Evolutionary conservation across 2,888 invertebrate species (phyloP), one percentile per base, ranked within the genome.

Genomic region (Tortrix viridana): DNA sequence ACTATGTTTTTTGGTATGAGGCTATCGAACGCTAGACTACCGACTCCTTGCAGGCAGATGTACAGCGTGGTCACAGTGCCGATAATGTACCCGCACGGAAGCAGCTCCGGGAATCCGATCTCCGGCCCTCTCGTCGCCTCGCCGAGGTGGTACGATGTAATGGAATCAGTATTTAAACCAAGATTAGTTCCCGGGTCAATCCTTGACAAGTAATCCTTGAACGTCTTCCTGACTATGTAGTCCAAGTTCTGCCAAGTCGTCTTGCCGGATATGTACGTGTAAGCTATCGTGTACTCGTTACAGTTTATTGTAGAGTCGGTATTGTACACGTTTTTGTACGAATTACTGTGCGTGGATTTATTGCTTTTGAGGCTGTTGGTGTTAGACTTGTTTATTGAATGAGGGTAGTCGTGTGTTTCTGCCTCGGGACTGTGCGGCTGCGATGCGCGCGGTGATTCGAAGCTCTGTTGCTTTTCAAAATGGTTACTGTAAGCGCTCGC

Each of bases 211-310:
- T 98, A 98, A 77, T 99, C 98, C 85, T 98, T 98, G 85, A 99
- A 98, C 57, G 97, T 96, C 85, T 97, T 95, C 75, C 97, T 94
- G 68, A 98, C 96, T 73, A 97, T 96, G 74, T 96, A 96, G 88
- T 99, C 98, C 76, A 99, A 92, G 80, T 97, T 96, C 82, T 98
- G 97, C 99, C 99, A 99, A 64, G 97, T 97, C 0, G 98, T 98
- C 85, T 98, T 97, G 65, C 97, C 96, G 71, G 97, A 97, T 68
- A 98, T 96, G 77, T 96, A 97, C 3, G 98, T 96, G 75, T 95
- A 96, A 14, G 98, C 98, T 79, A 98, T 96, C 4, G 96, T 93
- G 79, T 96, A 96, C 84, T 96, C 95, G 83, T 95, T 95, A 67
- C 94, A 93, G 70, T 93, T 93, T 79, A 93, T 90, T 75, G 92